phyloP scores from a whole-genome alignment of 1,140 invertebrate genomes.

The Heliconius hewitsoni region DNA sequence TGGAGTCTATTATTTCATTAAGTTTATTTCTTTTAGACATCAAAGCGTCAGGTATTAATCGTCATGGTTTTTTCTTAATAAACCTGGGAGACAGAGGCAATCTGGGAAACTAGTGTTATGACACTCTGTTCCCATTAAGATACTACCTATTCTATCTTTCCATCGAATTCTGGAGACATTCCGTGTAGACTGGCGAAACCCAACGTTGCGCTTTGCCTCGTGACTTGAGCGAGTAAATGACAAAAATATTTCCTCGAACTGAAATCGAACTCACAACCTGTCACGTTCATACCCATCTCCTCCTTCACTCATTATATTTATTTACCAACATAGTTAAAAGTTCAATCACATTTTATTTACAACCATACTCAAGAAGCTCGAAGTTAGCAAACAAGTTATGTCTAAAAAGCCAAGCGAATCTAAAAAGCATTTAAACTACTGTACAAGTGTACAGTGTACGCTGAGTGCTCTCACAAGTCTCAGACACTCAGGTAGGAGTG shows the following conservation, averaged over 20 bases:
- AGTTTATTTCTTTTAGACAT: too few relatives aligned
- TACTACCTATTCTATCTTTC: too few relatives aligned
- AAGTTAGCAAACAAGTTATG: constrained; percentile 33
- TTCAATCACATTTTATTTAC: constrained; percentile 19
- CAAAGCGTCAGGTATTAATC: too few relatives aligned
- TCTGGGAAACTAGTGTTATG: too few relatives aligned
- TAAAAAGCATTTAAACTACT: constrained; percentile 39
- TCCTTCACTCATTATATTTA: too few relatives aligned
- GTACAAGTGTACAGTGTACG: constrained; percentile 37
- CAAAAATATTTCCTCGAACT: neutral
- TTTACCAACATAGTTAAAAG: constrained; percentile 22
- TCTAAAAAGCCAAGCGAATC: constrained; percentile 30
- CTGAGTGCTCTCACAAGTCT: constrained; percentile 29
- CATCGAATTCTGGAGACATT: neutral
- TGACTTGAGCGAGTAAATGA: neutral
- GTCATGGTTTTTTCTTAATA: too few relatives aligned
- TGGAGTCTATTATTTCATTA: too few relatives aligned
- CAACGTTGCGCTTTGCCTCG: neutral
- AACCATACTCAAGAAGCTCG: neutral
- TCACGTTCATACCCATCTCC: too few relatives aligned
- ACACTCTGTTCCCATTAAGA: too few relatives aligned
- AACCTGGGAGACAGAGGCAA: too few relatives aligned
- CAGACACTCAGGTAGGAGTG: constrained; percentile 38
- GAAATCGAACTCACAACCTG: neutral
- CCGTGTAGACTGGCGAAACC: neutral